Percentiles rank a stretch among this genome's conserved stretches.
Evolutionary conservation across 2,113 vertebrate species (phyloP).

Genomic region (Eubucco bourcierii): DNA sequence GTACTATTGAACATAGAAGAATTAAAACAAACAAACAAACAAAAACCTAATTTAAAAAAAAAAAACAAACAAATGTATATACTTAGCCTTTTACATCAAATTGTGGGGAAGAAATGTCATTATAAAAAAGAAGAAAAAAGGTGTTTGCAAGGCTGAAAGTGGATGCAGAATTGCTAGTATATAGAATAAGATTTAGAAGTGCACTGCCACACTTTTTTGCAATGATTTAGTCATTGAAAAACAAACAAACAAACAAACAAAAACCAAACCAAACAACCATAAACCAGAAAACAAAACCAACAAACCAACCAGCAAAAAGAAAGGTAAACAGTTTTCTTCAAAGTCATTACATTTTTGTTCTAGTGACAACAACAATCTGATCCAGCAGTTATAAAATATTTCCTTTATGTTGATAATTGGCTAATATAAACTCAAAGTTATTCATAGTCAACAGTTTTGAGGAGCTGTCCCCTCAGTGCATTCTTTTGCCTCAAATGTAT

Average conservation of each 20-base stretch:
- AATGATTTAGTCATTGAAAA: background rate
- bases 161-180: background rate
- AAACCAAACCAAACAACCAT: no score
- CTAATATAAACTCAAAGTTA: slow-evolving; percentile 25
- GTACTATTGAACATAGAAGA: background rate
- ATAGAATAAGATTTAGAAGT: background rate
- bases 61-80: background rate
- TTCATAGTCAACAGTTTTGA: slow-evolving; percentile 43
- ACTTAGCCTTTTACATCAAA: background rate
- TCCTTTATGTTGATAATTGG: slow-evolving; percentile 42
- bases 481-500: background rate
- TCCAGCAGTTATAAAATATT: slow-evolving; percentile 34
- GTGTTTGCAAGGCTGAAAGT: background rate
- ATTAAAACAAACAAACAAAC: background rate
- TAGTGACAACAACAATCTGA: slow-evolving; percentile 3
- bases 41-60: background rate
- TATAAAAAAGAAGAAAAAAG: background rate
- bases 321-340: background rate
- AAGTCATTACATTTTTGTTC: slow-evolving; percentile 28
- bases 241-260: background rate
- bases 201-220: background rate
- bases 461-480: background rate
- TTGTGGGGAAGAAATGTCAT: background rate
- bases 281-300: no score
- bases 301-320: background rate